phyloP scores from a whole-genome alignment of 2,113 vertebrate species.

The Phylloscopus trochiloides region DNA sequence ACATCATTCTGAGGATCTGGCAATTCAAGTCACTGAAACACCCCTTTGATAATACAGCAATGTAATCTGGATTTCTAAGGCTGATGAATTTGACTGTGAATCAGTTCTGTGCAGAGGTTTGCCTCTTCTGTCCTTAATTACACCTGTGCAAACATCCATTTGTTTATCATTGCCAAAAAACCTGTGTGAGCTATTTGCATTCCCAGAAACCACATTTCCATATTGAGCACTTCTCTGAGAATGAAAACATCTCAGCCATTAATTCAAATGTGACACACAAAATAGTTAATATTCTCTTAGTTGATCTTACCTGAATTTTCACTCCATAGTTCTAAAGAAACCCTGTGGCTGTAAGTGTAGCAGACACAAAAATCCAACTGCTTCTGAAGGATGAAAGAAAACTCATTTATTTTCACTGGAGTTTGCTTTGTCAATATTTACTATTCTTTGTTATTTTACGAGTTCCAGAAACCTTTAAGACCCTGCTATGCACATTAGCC shows the following conservation, averaged over 20 bases:
- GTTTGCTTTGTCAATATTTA: neutral
- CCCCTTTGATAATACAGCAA: conserved; percentile 46
- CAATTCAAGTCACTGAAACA: conserved; percentile 39
- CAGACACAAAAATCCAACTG: neutral
- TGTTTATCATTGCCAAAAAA: conserved; percentile 68
- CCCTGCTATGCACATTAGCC: neutral
- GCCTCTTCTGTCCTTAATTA: conserved; percentile 76
- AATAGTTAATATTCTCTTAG: neutral
- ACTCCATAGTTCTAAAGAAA: neutral
- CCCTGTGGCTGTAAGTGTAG: neutral
- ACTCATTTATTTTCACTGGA: neutral
- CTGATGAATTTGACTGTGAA: conserved; percentile 70
- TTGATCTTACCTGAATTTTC: neutral
- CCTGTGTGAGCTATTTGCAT: conserved; percentile 64
- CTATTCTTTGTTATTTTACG: neutral
- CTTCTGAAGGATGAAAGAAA: neutral
- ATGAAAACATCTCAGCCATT: neutral
- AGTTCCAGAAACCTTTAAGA: neutral
- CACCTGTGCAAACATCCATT: conserved; percentile 73
- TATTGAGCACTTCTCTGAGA: conserved; percentile 17
- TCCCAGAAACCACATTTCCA: conserved; percentile 64
- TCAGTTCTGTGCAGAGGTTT: conserved; percentile 62
- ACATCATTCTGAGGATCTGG: neutral
- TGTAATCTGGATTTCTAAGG: conserved; percentile 51
- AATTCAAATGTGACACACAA: conserved; percentile 39